These are phyloP conservation scores for Melitaea athalia DNA, from an alignment of 2,888 invertebrate species.

Conservation along the genomic window DNA sequence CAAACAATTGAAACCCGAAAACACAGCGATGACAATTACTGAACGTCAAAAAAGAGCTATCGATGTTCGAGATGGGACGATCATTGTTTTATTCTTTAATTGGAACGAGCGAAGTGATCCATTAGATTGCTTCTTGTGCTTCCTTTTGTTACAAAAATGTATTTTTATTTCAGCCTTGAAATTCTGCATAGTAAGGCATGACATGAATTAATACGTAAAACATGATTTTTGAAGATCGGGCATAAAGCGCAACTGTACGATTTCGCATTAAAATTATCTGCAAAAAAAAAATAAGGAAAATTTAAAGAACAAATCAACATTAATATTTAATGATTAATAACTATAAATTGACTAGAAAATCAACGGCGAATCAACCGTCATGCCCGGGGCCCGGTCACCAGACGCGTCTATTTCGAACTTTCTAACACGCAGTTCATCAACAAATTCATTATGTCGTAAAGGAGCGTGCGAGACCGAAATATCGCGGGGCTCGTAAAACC, in stretches of 20 bases:
- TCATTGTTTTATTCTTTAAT: background rate
- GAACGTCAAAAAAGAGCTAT: background rate
- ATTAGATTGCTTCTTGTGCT: too few species aligned
- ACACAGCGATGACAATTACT: background rate
- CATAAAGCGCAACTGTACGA: too few species aligned
- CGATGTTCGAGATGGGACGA: background rate
- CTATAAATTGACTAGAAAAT: background rate
- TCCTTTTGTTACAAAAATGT: too few species aligned
- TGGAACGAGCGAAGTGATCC: background rate
- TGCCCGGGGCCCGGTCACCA: constrained; percentile 63
- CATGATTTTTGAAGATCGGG: too few species aligned
- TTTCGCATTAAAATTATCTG: too few species aligned
- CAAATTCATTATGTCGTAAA: constrained; percentile 83
- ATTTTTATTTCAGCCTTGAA: too few species aligned
- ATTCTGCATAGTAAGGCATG: too few species aligned
- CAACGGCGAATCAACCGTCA: background rate
- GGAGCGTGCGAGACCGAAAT: constrained; percentile 79
- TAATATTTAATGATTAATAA: background rate
- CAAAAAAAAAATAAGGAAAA: too few species aligned
- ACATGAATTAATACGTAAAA: too few species aligned
- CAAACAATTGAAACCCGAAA: background rate
- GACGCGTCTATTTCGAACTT: constrained; percentile 79
- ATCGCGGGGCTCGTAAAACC: constrained; percentile 80
- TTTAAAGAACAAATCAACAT: background rate
- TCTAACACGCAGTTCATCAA: constrained; percentile 82